Evolutionary conservation across 2,113 vertebrate genomes (phyloP).

Genomic region (Lepisosteus oculatus): DNA sequence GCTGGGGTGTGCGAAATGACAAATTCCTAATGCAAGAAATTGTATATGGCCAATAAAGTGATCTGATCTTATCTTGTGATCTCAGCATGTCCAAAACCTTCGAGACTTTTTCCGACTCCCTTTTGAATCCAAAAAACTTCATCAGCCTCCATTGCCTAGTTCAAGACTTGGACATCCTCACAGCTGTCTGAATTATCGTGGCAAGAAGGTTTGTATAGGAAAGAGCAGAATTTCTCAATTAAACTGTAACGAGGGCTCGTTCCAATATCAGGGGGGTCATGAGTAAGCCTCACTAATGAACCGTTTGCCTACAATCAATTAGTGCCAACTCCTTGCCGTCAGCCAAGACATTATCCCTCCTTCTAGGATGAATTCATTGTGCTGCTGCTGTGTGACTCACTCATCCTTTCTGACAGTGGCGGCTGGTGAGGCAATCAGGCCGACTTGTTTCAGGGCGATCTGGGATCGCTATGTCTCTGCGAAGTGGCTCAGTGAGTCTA

Average conservation of each 20-base stretch:
- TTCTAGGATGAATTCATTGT: too few species aligned
- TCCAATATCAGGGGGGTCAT: not conserved
- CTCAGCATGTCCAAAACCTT: too few species aligned
- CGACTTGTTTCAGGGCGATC: not conserved
- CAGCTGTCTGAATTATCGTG: not conserved
- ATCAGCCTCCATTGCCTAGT: not conserved
- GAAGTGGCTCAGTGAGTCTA: too few species aligned
- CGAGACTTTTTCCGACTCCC: too few species aligned
- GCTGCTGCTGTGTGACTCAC: too few species aligned
- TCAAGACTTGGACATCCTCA: not conserved
- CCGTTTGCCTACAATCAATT: conserved; percentile 4
- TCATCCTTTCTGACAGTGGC: not conserved
- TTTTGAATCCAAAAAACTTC: not conserved
- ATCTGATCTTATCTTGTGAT: too few species aligned
- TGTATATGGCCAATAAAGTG: too few species aligned
- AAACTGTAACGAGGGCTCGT: not conserved
- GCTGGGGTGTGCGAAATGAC: too few species aligned
- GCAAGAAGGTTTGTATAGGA: not conserved
- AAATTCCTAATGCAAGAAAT: too few species aligned
- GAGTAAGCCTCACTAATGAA: conserved; percentile 2
- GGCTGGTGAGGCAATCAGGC: not conserved
- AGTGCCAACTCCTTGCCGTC: not conserved
- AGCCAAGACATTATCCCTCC: too few species aligned
- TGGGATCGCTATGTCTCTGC: too few species aligned
- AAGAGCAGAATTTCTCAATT: not conserved